Conservation (phyloP, 2,797 vertebrate species). For the Chiroxiphia lanceolata region DNA sequence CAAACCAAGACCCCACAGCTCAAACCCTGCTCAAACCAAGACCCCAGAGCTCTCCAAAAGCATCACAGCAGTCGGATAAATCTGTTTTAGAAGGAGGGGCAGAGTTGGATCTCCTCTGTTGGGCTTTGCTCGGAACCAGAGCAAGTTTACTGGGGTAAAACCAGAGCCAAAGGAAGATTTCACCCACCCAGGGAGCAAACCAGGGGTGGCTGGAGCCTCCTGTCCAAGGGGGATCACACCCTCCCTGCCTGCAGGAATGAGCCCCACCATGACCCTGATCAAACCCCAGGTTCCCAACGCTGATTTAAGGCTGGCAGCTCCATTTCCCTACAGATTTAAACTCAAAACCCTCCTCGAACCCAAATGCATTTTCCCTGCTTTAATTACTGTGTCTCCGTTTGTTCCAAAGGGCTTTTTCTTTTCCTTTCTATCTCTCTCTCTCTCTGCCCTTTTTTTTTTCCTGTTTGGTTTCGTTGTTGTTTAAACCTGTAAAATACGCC, state of each 20-base stretch:
- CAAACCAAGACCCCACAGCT: too few relatives aligned
- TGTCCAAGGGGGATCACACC: neutral
- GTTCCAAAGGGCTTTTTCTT: neutral
- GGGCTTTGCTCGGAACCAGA: neutral
- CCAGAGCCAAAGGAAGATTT: rapidly evolving
- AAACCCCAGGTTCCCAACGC: neutral
- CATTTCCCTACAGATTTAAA: neutral
- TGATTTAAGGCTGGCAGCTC: conserved; percentile 7
- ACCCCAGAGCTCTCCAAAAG: rapidly evolving
- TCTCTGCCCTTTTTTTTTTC: too few relatives aligned
- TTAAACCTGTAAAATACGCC: neutral
- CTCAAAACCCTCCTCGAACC: neutral
- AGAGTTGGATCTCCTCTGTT: neutral
- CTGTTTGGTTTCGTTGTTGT: neutral
- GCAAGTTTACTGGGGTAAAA: rapidly evolving
- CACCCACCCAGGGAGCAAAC: neutral
- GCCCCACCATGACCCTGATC: neutral
- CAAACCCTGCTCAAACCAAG: too few relatives aligned
- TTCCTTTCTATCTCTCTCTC: neutral
- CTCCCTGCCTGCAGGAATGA: rapidly evolving
- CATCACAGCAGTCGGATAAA: rapidly evolving
- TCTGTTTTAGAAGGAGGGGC: rapidly evolving
- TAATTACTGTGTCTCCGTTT: conserved; percentile 19
- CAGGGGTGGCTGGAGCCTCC: neutral
- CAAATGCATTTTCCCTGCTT: neutral